Base-by-base conservation (phyloP, 2,888 invertebrate species). In the Drosophila sordidula region DNA sequence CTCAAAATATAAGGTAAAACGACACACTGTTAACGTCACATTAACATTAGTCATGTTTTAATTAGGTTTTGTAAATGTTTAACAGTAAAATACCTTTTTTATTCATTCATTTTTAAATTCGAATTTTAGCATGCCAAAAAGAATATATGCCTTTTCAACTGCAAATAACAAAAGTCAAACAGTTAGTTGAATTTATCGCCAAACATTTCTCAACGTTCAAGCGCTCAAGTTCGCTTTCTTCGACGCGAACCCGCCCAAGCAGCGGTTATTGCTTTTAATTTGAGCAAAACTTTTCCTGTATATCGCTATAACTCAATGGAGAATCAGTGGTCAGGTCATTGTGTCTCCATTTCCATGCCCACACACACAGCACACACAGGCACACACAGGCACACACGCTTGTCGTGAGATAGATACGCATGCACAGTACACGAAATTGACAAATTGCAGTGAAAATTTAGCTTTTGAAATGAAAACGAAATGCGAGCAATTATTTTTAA, bases 401-500 rank as follows among this genome's bases (percentile, higher is more conserved):
- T 8, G 29, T 22, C 12, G 16, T 39, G 9, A 46, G 49, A 68
- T 41, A 57, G 55, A 73, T 54, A 57, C 70, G 59, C 66, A 70
- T 54, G 62, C 62, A 71, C 52, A 64, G 51, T 59, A 63, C 41
- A 70, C 50, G 67, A 78, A 88, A 86, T 78, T 80, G 84, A 84
- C 83, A 84, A 88, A 88, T 84, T 82, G 76, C 80, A 75, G 80
- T 75, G 75, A 75, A 80, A 79, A 82, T 74, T 49, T 75, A 58
- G 57, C 62, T 76, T 72, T 77, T 66, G 73, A 83, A 79, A 75
- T 77, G 78, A 70, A 82, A 89, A 78, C 74, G 78, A 78, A 89
- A 86, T 72, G 89, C 80, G 83, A 89, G 86, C 83, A 87, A 87
- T 87, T 87, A 86, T 86, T 89, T 87, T 89, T 80, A 89, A 87